Conservation (phyloP, 2,888 invertebrate genomes). For the Oithona nana region DNA sequence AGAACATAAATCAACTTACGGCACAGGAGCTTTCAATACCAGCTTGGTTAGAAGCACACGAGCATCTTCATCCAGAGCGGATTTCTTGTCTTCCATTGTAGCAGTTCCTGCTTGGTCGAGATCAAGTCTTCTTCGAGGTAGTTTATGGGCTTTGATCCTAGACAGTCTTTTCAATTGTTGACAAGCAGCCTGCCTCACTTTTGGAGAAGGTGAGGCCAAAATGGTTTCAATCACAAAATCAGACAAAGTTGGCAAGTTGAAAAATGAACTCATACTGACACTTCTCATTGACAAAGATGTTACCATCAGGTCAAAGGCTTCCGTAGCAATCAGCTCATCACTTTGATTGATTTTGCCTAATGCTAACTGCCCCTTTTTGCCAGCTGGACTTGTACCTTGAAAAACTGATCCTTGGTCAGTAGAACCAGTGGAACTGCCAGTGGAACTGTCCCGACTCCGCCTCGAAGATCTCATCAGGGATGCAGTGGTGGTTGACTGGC, state of each 20-base stretch:
- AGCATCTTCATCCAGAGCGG: slow-evolving; percentile 17
- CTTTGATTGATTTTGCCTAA: not conserved
- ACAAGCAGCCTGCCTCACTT: slow-evolving; percentile 28
- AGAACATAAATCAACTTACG: too few relatives aligned
- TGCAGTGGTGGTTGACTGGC: slow-evolving; percentile 20
- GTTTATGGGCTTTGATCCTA: slow-evolving; percentile 21
- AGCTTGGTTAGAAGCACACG: slow-evolving; percentile 27
- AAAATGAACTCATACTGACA: slow-evolving; percentile 29
- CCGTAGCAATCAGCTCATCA: slow-evolving; percentile 21
- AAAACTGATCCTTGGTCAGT: not conserved
- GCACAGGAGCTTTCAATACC: slow-evolving; percentile 30
- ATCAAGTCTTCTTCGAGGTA: not conserved
- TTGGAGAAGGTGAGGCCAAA: slow-evolving; percentile 28
- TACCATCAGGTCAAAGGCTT: slow-evolving; percentile 30
- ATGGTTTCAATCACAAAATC: slow-evolving; percentile 33
- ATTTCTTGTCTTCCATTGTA: too few relatives aligned
- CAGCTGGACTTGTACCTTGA: not conserved
- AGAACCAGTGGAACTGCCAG: slow-evolving; percentile 1
- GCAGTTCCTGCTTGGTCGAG: too few relatives aligned
- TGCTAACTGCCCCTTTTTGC: not conserved
- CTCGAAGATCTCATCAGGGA: not conserved
- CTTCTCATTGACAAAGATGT: slow-evolving; percentile 29
- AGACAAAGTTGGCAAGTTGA: slow-evolving; percentile 28
- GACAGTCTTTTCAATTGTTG: slow-evolving; percentile 29
- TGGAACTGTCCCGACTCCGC: slow-evolving; percentile 12